Base-by-base conservation (phyloP, 2,113 vertebrate species). In the Gymnorhina tibicen region DNA sequence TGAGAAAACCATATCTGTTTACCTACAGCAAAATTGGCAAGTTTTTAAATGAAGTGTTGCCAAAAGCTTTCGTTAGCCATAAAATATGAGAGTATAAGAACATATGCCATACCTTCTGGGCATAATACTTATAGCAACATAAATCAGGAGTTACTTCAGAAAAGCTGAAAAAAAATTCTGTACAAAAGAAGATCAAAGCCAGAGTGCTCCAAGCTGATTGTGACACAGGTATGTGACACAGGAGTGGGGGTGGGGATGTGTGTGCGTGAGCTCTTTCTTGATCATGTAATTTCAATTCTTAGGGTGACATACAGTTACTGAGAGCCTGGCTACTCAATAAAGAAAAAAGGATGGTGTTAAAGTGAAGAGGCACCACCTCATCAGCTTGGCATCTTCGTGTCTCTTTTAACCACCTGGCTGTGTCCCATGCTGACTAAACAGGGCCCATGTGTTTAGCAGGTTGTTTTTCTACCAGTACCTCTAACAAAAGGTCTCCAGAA, bases 81-180 rank as follows among this genome's bases (percentile, higher is more conserved):
- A 89, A 95, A 91, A 80, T 73, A 89, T 33, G 69, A 94, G 20
- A 82, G 26, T 14, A 26, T 66, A 85, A 67, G 81, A 77, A 69
- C 53, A 66, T 39, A 68, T n/a, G 74, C 78, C 87, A 86, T 94
- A 55, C 87, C 91, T 96, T 93, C 78, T 80, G 87, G 91, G 63
- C 67, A 83, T 69, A 64, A 77, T 77, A 70, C 32, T 89, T 92
- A 85, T 3, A 76, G 70, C 22, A 93, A 67, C 27, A 58, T 87
- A 94, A 91, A 87, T 83, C 46, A 79, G 11, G 21, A 88, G 15
- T 83, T 53, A 66, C 53, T 91, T 91, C 75, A 85, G 53, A 82
- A 62, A 94, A 89, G 42, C 9, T 53, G 50, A 62, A 85, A 59
- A 72, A 37, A 30, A 35, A 12, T 13, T 75, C 30, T 2, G 0